These are phyloP conservation scores for Coregonus suidteri DNA, from an alignment of 2,797 vertebrate genomes.

Conservation along the genomic window DNA sequence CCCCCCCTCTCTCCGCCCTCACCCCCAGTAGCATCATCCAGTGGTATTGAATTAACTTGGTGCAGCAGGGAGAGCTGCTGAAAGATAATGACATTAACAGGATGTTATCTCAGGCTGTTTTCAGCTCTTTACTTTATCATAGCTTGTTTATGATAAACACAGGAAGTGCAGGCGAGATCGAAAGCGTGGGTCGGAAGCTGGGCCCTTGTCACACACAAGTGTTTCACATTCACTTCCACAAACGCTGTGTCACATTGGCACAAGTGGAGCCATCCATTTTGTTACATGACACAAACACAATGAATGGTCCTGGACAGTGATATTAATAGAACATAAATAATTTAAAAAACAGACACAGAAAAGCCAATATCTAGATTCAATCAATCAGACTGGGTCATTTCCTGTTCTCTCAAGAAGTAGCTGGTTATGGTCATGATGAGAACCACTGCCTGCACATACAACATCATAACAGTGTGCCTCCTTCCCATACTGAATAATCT, in stretches of 20 bases:
- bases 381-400: constrained; percentile 47
- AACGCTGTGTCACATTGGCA: constrained; percentile 24
- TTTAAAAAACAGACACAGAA: constrained; percentile 49
- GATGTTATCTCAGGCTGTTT: constrained; percentile 66
- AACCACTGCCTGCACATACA: constrained; percentile 47
- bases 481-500: background rate
- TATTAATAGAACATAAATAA: constrained; percentile 18
- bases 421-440: constrained; percentile 27
- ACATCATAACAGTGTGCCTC: background rate
- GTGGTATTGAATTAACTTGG: constrained; percentile 71
- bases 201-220: constrained; percentile 34
- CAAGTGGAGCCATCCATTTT: constrained; percentile 45
- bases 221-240: constrained; percentile 55
- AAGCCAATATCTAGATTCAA: constrained; percentile 53
- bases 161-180: constrained; percentile 61
- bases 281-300: constrained; percentile 28
- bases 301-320: constrained; percentile 15
- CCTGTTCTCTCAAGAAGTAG: constrained; percentile 46
- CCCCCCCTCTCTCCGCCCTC: constrained; percentile 15
- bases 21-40: constrained; percentile 51
- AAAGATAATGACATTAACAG: constrained; percentile 71
- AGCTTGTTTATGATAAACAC: constrained; percentile 64
- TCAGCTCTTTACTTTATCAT: constrained; percentile 57
- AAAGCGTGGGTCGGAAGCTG: constrained; percentile 36
- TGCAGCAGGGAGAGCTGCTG: constrained; percentile 61